These are phyloP conservation scores for Holacanthella duospinosa DNA, from an alignment of 2,888 invertebrate genomes.

Conservation along the genomic window DNA sequence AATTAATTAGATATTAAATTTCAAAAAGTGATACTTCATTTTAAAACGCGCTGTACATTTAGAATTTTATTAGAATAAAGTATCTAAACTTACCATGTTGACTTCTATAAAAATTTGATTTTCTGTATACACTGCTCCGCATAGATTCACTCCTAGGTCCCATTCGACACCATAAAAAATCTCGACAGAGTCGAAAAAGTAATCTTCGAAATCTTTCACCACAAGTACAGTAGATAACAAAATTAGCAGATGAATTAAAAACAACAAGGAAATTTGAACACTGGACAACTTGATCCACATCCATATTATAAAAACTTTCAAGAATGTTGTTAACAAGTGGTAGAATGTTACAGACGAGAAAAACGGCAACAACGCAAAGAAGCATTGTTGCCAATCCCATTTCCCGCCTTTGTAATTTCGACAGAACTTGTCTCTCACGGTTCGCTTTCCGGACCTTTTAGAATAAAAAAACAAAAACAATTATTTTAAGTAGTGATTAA, in stretches of 20 bases:
- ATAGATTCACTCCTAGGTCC: constrained; percentile 16
- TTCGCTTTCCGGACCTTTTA: constrained; percentile 73
- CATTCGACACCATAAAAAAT: constrained; percentile 35
- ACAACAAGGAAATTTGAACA: constrained; percentile 86
- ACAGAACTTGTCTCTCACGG: constrained; percentile 76
- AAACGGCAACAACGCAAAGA: constrained; percentile 84
- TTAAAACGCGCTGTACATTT: no score
- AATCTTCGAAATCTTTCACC: constrained; percentile 90
- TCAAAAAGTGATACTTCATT: no score
- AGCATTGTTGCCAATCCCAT: constrained; percentile 91
- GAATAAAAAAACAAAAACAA: constrained; percentile 10
- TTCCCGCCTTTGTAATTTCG: constrained; percentile 79
- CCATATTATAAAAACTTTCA: constrained; percentile 62
- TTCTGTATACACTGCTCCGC: constrained; percentile 31
- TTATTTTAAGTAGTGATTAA: not conserved
- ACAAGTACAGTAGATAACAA: constrained; percentile 94
- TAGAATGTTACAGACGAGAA: constrained; percentile 82
- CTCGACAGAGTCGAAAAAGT: constrained; percentile 48
- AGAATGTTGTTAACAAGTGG: constrained; percentile 76
- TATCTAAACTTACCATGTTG: constrained; percentile 19
- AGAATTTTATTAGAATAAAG: no score
- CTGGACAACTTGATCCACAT: constrained; percentile 61
- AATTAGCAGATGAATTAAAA: constrained; percentile 94
- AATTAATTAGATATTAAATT: no score
- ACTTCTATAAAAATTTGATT: constrained; percentile 37